Percentiles rank a stretch among this genome's conserved stretches.
These are phyloP conservation scores for Gobio gobio DNA, from an alignment of 2,113 vertebrate species.

Conservation along the genomic window DNA sequence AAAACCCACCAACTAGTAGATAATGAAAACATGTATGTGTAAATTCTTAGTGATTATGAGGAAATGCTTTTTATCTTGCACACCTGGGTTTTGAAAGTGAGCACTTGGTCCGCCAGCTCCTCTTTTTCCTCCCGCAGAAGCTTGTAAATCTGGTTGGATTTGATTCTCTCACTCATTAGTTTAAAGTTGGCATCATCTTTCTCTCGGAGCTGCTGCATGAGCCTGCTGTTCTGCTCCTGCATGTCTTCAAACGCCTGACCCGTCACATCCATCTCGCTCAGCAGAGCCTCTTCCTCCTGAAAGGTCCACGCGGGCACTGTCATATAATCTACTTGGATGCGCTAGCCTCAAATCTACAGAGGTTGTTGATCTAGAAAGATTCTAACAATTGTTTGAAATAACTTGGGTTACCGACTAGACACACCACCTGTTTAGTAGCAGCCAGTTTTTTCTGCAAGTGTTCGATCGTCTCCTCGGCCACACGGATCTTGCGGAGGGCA, in stretches of 20 bases:
- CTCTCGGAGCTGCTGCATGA: slow-evolving; percentile 89
- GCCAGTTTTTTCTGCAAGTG: slow-evolving; percentile 91
- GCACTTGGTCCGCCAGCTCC: slow-evolving; percentile 89
- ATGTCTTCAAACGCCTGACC: slow-evolving; percentile 96
- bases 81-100: slow-evolving; percentile 92
- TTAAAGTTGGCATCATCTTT: slow-evolving; percentile 97
- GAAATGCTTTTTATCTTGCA: neutral
- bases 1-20: neutral
- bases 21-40: neutral
- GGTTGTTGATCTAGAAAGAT: neutral
- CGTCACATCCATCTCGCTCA: slow-evolving; percentile 95
- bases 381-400: neutral
- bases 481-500: slow-evolving; percentile 86
- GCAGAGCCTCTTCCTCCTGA: slow-evolving; percentile 91
- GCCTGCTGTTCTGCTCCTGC: slow-evolving; percentile 94
- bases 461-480: slow-evolving; percentile 91
- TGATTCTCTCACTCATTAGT: slow-evolving; percentile 94
- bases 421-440: slow-evolving; percentile 92
- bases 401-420: neutral
- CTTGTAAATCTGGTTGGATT: slow-evolving; percentile 96
- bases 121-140: slow-evolving; percentile 92
- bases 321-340: neutral
- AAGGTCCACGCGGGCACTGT: neutral
- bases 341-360: neutral
- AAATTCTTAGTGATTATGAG: neutral